Base-by-base conservation (phyloP, 30 jellyfish, hydroid and myxozoan species). In the Clytia hemisphaerica region DNA sequence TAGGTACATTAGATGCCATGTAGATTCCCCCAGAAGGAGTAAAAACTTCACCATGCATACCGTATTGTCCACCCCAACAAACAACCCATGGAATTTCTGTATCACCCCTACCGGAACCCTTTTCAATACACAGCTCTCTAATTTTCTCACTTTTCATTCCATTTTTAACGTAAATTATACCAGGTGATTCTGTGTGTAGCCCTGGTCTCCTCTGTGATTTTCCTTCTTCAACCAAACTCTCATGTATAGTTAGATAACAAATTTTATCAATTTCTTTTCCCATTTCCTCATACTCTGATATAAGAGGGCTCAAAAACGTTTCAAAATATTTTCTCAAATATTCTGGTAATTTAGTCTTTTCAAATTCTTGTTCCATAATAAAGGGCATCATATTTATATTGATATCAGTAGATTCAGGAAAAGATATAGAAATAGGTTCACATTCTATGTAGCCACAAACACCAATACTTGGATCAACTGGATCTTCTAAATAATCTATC, bases 301-400 rank as follows among this genome's bases (percentile, higher is more conserved):
- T 26, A 32, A 63, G 50, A 60, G 10, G 16, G 14, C 19, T 21
- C 36, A 25, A 53, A 14, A 78, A 2, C 28, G 16, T 7, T 27
- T 21, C 16, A 70, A 61, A 51, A 32, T 78, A 78, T 0, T 29
- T 38, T 6, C 33, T 1, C 37, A 78, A 29, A 38, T 78, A 21
- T 1, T 38, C 63, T 34, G 92, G 92, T n/a, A 78, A 58, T 28
- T 27, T 18, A 58, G 63, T 37, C 2, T 67, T 49, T 18, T 37
- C 60, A 34, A 78, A 78, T 26, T 12, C 19, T 18, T 12, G 15
- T 19, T 36, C 27, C 60, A 65, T 65, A 10, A 53, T 42, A 49
- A 65, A 78, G 7, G 92, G 92, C 92, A 78, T 78, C 92, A 78
- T 78, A 67, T 78, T 78, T 2, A 78, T 78, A 60, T 34, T 67